Percentiles rank a stretch among this genome's conserved stretches.
Evolutionary conservation across 1,140 invertebrate genomes (phyloP).

Genomic region (Periplaneta americana): DNA sequence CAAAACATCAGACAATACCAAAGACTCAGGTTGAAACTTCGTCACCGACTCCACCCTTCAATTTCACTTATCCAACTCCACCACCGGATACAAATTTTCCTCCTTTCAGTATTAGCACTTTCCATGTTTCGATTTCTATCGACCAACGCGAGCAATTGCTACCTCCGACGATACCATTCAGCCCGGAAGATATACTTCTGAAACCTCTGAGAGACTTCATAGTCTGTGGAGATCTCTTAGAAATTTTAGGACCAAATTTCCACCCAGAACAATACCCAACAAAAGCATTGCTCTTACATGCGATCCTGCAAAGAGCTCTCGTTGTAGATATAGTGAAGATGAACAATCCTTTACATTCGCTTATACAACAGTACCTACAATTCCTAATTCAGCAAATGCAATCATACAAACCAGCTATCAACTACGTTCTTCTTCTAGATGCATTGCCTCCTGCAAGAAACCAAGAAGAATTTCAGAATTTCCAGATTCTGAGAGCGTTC

Average conservation of each 20-base stretch:
- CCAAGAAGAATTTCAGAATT: background rate
- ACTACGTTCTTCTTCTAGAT: background rate
- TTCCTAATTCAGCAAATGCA: background rate
- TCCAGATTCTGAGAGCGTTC: background rate
- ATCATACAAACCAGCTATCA: background rate
- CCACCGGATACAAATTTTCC: too few species aligned
- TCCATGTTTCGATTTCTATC: too few species aligned
- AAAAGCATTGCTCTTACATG: background rate
- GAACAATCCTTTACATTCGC: background rate
- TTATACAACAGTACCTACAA: background rate
- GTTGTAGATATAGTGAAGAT: background rate
- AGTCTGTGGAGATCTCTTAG: background rate
- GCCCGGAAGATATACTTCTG: background rate
- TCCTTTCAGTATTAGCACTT: too few species aligned
- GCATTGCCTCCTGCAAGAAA: background rate
- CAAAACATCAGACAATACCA: too few species aligned
- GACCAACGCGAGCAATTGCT: background rate
- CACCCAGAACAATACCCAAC: background rate
- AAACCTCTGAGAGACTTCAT: background rate
- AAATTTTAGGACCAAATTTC: background rate
- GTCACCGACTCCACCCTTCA: too few species aligned
- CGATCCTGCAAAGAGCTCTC: background rate
- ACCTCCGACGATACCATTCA: background rate
- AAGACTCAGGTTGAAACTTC: too few species aligned
- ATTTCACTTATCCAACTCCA: too few species aligned